Evolutionary conservation across 2,797 vertebrate genomes (phyloP).

Genomic region (Crocidura indochinensis): DNA sequence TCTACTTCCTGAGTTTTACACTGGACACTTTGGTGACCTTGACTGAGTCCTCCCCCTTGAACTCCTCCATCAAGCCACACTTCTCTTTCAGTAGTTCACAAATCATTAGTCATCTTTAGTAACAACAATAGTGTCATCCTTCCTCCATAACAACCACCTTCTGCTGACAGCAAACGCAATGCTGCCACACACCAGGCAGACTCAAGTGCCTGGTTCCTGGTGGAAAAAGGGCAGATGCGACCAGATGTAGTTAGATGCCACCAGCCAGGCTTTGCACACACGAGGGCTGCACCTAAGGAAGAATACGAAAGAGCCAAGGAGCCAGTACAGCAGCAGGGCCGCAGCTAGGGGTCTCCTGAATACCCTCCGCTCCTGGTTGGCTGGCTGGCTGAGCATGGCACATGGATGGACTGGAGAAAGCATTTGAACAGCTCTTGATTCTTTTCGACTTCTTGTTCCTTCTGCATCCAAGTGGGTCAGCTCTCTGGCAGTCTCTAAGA

Average conservation of each 20-base stretch:
- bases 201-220: too few relatives aligned
- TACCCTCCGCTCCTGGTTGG: too few relatives aligned
- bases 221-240: too few relatives aligned
- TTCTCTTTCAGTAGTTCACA: background rate
- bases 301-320: too few relatives aligned
- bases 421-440: rapidly evolving
- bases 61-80: background rate
- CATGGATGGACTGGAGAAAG: background rate
- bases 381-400: too few relatives aligned
- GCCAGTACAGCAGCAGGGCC: too few relatives aligned
- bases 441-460: background rate
- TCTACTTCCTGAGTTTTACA: rapidly evolving
- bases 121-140: too few relatives aligned
- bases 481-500: background rate
- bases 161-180: background rate
- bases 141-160: background rate
- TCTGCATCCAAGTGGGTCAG: background rate
- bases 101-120: background rate
- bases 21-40: background rate
- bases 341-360: too few relatives aligned
- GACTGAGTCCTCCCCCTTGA: background rate
- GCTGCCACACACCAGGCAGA: background rate
- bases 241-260: too few relatives aligned
- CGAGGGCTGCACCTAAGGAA: too few relatives aligned
- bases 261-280: too few relatives aligned